A percentile compares a stretch with the other conserved stretches of the same genome.
Evolutionary conservation across 2,113 vertebrate genomes (phyloP).

Genomic region (Sphyrna mokarran): DNA sequence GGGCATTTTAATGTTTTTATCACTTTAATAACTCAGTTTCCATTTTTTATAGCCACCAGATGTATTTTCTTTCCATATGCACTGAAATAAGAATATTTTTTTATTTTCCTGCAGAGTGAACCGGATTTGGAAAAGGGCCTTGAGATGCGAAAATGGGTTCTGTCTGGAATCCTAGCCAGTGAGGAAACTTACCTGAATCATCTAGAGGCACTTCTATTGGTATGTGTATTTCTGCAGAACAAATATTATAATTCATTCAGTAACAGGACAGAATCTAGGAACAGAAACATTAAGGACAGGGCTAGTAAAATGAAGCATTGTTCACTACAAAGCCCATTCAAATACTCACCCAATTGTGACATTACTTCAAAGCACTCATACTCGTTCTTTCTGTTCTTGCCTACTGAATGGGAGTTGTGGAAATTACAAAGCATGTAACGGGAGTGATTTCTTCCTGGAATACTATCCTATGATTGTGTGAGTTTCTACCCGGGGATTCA

Average conservation of each 20-base stretch:
- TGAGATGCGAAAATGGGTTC: conserved; percentile 97
- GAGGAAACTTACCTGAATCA: conserved; percentile 95
- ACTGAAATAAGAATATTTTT: background rate
- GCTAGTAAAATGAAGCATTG: background rate
- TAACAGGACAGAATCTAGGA: background rate
- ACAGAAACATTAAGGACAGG: background rate
- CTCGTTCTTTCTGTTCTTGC: background rate
- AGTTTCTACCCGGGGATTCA: too few relatives aligned
- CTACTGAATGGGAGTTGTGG: background rate
- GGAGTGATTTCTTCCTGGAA: background rate
- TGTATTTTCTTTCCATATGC: background rate
- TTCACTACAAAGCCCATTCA: background rate
- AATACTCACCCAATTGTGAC: background rate
- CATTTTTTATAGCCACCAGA: background rate
- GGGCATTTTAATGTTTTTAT: background rate
- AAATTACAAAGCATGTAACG: background rate
- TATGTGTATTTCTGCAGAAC: conserved; percentile 43
- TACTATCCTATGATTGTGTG: background rate
- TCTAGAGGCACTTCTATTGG: conserved; percentile 89
- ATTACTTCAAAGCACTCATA: background rate
- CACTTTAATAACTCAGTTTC: background rate
- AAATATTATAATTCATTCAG: background rate
- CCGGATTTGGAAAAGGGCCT: conserved; percentile 90
- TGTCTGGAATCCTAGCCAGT: conserved; percentile 91
- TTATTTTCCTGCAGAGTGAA: conserved; percentile 64